phyloP scores from a whole-genome alignment of 2,113 vertebrate genomes.

The Chionis minor region DNA sequence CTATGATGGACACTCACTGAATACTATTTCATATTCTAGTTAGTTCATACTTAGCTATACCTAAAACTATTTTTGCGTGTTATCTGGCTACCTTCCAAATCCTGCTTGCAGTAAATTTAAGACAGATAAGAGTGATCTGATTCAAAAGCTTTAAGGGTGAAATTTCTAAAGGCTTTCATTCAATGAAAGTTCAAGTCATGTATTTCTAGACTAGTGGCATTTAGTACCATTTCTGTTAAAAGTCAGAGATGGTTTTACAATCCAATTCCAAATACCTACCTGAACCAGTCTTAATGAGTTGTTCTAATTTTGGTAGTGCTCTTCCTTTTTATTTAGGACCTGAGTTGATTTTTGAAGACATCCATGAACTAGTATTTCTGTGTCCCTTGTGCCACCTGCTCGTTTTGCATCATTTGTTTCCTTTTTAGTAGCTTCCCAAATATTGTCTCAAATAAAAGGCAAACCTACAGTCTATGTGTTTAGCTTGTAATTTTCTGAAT shows the following conservation, averaged over 20 bases:
- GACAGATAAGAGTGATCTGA: neutral
- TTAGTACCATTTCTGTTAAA: neutral
- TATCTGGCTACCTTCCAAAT: neutral
- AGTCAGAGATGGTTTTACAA: neutral
- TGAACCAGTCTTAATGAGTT: neutral
- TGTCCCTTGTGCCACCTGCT: neutral
- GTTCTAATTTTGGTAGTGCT: neutral
- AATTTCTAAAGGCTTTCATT: neutral
- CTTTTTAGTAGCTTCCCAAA: neutral
- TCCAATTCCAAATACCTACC: neutral
- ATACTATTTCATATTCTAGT: neutral
- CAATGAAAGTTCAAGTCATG: neutral
- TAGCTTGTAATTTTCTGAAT: neutral
- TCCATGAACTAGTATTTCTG: neutral
- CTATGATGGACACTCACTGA: neutral
- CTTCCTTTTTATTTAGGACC: neutral
- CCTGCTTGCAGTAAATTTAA: neutral
- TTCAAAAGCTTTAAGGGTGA: neutral
- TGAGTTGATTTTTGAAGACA: neutral
- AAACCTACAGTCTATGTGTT: neutral
- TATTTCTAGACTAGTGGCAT: neutral
- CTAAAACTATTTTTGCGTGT: neutral
- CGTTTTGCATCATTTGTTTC: neutral
- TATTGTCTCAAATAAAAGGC: neutral
- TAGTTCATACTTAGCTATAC: neutral